Conservation (phyloP, 1,140 invertebrate genomes). For the Pachypsylla venusta region DNA sequence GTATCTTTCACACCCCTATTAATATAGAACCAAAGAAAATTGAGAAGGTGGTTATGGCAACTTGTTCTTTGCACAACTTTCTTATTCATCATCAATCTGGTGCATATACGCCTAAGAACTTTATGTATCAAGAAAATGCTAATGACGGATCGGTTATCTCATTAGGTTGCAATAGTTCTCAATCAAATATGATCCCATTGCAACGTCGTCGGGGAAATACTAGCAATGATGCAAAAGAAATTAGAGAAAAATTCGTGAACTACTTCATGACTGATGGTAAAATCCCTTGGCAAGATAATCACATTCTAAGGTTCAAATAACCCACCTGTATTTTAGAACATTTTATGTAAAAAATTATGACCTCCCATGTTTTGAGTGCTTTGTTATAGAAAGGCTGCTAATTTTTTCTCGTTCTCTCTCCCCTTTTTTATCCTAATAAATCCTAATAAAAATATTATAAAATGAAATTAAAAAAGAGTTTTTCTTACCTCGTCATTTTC, state of each 20-base stretch:
- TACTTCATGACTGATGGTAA: slow-evolving; percentile 12
- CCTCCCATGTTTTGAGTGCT: too few relatives aligned
- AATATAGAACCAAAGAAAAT: slow-evolving; percentile 19
- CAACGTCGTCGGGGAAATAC: slow-evolving; percentile 5
- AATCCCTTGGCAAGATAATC: slow-evolving; percentile 5
- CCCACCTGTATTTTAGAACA: too few relatives aligned
- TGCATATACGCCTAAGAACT: neutral
- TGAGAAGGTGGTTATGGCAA: slow-evolving; percentile 16
- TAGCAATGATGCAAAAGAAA: neutral
- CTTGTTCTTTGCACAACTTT: slow-evolving; percentile 17
- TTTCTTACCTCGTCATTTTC: slow-evolving; percentile 18
- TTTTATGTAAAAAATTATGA: too few relatives aligned
- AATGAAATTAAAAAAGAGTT: neutral
- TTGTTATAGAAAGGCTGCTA: too few relatives aligned
- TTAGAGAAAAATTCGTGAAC: slow-evolving; percentile 7
- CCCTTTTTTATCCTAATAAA: too few relatives aligned
- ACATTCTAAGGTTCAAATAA: neutral
- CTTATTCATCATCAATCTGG: neutral
- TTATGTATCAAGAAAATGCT: neutral
- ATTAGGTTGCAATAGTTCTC: neutral
- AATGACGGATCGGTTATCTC: neutral
- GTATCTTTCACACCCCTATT: slow-evolving; percentile 16
- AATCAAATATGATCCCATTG: slow-evolving; percentile 4
- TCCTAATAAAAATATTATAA: too few relatives aligned
- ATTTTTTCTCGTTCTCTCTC: too few relatives aligned